Conservation (phyloP, 2,113 vertebrate species). For the Mastomys coucha region DNA sequence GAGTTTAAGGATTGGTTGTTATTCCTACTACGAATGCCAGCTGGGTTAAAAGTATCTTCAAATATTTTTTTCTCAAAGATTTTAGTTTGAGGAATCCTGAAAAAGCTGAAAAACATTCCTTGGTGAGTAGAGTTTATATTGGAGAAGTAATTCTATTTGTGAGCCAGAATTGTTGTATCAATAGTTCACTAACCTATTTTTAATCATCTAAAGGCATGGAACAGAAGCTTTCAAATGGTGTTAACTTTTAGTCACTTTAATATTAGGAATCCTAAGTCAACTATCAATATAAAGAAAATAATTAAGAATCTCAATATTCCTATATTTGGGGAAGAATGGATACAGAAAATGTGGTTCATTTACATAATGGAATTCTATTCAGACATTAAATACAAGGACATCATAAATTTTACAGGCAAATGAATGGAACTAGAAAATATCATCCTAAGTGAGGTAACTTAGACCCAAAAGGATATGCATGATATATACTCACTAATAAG, state of each 20-base stretch:
- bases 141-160: background rate
- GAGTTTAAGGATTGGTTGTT: background rate
- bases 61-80: constrained; percentile 8
- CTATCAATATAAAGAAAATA: too few relatives aligned
- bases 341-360: too few relatives aligned
- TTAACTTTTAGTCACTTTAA: background rate
- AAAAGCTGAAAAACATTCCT: background rate
- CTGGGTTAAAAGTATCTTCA: background rate
- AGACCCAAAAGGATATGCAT: too few relatives aligned
- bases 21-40: background rate
- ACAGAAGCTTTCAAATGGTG: background rate
- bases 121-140: background rate
- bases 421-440: too few relatives aligned
- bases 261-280: too few relatives aligned
- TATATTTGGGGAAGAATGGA: too few relatives aligned
- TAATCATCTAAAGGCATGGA: constrained; percentile 7
- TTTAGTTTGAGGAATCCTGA: background rate
- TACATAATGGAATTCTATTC: too few relatives aligned
- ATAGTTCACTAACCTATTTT: constrained; percentile 52
- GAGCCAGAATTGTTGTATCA: constrained; percentile 12
- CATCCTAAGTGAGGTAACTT: too few relatives aligned
- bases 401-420: too few relatives aligned
- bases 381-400: too few relatives aligned
- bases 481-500: too few relatives aligned
- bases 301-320: too few relatives aligned